Evolutionary conservation across 2,797 vertebrate genomes (phyloP).

Genomic region (Hypotaenidia okinawae): DNA sequence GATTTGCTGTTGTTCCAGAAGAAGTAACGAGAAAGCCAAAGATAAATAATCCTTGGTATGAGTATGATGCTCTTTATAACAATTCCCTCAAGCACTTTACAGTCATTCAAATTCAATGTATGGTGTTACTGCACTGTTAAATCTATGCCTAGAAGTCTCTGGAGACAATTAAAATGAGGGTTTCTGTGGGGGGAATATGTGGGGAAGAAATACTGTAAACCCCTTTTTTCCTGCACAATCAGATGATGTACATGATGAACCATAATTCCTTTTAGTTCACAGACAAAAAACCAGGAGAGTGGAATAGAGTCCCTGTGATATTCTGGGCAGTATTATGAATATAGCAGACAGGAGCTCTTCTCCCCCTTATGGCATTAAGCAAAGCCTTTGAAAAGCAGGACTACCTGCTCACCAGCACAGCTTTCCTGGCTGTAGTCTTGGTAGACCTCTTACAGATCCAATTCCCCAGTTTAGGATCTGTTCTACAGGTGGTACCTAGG

Average conservation of each 20-base stretch:
- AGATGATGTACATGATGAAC: background rate
- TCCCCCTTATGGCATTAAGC: background rate
- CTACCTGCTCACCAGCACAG: background rate
- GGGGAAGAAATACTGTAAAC: background rate
- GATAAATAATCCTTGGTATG: conserved; percentile 11
- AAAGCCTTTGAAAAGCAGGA: background rate
- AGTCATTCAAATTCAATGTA: conserved; percentile 3
- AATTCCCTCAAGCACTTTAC: background rate
- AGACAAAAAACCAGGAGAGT: background rate
- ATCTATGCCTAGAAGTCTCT: conserved; percentile 19
- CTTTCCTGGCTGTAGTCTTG: background rate
- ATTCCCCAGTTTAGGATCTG: background rate
- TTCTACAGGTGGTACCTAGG: background rate
- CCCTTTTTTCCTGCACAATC: background rate
- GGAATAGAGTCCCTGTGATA: background rate
- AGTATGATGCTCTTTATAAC: background rate
- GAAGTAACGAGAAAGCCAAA: background rate
- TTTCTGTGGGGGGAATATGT: background rate
- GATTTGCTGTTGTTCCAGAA: background rate
- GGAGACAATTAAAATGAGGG: background rate
- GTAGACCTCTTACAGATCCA: background rate
- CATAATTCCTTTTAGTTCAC: background rate
- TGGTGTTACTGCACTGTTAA: background rate
- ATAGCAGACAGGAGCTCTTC: background rate
- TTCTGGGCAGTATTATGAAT: background rate